These are phyloP conservation scores for Octomys mimax DNA, from an alignment of 2,797 vertebrate genomes.

Conservation along the genomic window DNA sequence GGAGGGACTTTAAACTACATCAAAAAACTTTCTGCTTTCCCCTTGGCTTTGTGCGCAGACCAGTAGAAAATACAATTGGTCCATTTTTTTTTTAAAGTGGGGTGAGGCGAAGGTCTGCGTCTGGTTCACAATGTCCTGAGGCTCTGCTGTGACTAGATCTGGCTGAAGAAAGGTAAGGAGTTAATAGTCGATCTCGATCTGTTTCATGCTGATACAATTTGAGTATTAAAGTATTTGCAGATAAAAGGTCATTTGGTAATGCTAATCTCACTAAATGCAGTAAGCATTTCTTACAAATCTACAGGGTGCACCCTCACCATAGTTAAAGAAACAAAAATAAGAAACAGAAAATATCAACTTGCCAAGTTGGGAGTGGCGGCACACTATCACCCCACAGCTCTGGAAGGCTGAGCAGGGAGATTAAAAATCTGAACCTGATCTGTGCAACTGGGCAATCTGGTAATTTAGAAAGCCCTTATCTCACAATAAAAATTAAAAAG, in stretches of 20 bases:
- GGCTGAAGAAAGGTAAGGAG: background rate
- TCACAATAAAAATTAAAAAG: background rate
- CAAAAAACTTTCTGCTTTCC: background rate
- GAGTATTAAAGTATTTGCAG: background rate
- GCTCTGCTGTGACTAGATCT: background rate
- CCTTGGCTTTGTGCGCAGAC: background rate
- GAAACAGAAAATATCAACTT: background rate
- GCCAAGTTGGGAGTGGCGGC: background rate
- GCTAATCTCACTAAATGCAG: slow-evolving; percentile 2
- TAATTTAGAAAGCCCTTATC: background rate
- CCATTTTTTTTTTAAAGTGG: background rate
- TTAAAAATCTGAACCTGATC: background rate
- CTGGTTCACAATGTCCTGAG: background rate
- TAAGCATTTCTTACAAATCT: background rate
- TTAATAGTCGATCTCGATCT: background rate
- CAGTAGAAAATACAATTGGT: background rate
- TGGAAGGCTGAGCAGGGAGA: background rate
- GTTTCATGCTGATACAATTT: background rate
- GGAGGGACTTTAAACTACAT: background rate
- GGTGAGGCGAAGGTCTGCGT: background rate
- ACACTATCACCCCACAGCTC: background rate
- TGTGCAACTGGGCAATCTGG: background rate
- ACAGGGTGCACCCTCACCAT: background rate
- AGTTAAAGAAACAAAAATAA: background rate
- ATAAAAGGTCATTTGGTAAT: background rate